Conservation (phyloP, 1,140 invertebrate species). For the Trachymyrmex septentrionalis region DNA sequence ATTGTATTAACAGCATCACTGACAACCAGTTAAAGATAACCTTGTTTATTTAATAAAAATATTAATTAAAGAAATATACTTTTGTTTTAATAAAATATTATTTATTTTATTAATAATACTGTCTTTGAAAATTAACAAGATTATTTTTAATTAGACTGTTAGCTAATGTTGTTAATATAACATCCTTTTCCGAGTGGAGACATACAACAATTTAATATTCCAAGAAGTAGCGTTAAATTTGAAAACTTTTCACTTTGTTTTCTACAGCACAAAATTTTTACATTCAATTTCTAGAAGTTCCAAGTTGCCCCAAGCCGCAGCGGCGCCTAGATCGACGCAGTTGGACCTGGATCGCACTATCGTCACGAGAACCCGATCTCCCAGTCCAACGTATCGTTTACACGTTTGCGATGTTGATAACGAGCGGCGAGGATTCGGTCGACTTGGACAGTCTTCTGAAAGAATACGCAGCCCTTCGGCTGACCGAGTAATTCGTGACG, state of each 20-base stretch:
- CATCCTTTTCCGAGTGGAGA: too few relatives aligned
- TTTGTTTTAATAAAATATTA: too few relatives aligned
- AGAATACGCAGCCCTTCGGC: slow-evolving; percentile 72
- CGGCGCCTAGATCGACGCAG: slow-evolving; percentile 69
- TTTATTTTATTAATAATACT: too few relatives aligned
- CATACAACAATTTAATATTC: too few relatives aligned
- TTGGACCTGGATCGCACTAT: slow-evolving; percentile 69
- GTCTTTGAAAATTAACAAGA: too few relatives aligned
- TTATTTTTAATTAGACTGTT: too few relatives aligned
- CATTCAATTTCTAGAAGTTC: slow-evolving; percentile 71
- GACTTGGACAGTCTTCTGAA: slow-evolving; percentile 76
- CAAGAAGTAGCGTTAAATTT: too few relatives aligned
- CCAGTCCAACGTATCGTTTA: slow-evolving; percentile 84
- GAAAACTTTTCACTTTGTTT: background rate
- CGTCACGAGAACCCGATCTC: slow-evolving; percentile 80
- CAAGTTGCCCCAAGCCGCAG: slow-evolving; percentile 69
- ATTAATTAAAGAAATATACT: too few relatives aligned
- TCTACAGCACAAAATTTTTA: background rate
- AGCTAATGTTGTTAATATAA: too few relatives aligned
- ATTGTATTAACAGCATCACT: too few relatives aligned
- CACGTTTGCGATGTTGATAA: slow-evolving; percentile 85
- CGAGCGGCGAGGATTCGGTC: slow-evolving; percentile 82
- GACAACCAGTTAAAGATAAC: too few relatives aligned
- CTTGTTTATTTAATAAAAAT: too few relatives aligned
- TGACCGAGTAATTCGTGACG: slow-evolving; percentile 36